These are phyloP conservation scores for Garra rufa DNA, from an alignment of 2,113 vertebrate species.

Conservation along the genomic window DNA sequence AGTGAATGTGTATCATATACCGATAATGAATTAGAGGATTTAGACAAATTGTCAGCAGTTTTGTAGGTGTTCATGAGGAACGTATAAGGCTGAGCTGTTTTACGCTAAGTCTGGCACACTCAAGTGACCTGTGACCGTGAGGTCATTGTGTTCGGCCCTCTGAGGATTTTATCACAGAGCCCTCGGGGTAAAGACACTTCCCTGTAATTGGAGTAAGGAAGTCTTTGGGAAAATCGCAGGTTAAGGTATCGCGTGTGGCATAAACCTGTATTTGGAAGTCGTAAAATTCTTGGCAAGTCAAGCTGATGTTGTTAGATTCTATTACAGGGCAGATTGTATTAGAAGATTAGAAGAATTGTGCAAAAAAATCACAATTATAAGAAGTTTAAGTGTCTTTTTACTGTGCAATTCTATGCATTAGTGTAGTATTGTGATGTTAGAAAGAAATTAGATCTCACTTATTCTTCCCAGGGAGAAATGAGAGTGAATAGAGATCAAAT, in stretches of 20 bases:
- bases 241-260: not conserved
- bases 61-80: not conserved
- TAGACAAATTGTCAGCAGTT: not conserved
- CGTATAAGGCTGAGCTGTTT: not conserved
- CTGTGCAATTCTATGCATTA: too few species aligned
- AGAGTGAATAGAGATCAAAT: not conserved
- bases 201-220: conserved; percentile 20
- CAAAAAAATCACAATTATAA: not conserved
- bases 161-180: conserved; percentile 16
- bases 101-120: not conserved
- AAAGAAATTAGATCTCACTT: too few species aligned
- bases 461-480: not conserved
- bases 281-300: conserved; percentile 13
- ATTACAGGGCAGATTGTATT: not conserved
- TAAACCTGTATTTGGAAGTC: conserved; percentile 10
- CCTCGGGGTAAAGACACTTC: conserved; percentile 37
- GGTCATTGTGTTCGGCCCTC: conserved; percentile 38
- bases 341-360: too few species aligned
- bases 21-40: not conserved
- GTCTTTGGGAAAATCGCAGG: conserved; percentile 22
- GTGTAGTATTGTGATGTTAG: too few species aligned
- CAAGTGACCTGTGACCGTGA: conserved; percentile 34
- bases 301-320: not conserved
- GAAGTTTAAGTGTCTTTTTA: not conserved
- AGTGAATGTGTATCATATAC: not conserved